These are phyloP conservation scores for Asteroscopus sphinx DNA, from an alignment of 2,888 invertebrate genomes.

Conservation along the genomic window DNA sequence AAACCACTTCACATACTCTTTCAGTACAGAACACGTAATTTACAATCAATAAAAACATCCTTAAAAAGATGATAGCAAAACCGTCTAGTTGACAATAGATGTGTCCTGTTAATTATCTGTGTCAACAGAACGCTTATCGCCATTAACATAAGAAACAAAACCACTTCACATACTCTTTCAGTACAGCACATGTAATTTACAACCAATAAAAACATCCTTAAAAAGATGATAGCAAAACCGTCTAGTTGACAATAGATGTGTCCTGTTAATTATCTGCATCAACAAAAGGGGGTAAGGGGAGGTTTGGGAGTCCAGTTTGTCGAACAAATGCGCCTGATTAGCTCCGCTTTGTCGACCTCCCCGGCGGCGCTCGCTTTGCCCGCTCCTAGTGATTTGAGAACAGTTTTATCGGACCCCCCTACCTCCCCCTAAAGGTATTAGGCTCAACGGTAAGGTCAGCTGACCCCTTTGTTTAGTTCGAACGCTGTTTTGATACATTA, in stretches of 20 bases:
- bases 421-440: slow-evolving; percentile 37
- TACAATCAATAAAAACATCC: too few species aligned
- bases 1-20: background rate
- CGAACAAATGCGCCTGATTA: slow-evolving; percentile 87
- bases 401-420: slow-evolving; percentile 51
- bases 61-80: too few species aligned
- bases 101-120: too few species aligned
- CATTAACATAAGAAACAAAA: background rate
- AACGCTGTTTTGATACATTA: too few species aligned
- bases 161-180: background rate
- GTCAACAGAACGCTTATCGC: background rate
- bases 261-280: slow-evolving; percentile 82
- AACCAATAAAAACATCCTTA: slow-evolving; percentile 1
- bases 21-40: too few species aligned
- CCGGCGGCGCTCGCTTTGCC: slow-evolving; percentile 55
- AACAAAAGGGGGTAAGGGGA: slow-evolving; percentile 50
- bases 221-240: slow-evolving; percentile 25
- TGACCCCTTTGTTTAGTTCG: slow-evolving; percentile 18
- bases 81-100: too few species aligned
- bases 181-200: background rate
- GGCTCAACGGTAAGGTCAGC: slow-evolving; percentile 33
- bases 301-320: slow-evolving; percentile 71
- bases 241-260: slow-evolving; percentile 66
- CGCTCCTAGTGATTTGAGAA: slow-evolving; percentile 60
- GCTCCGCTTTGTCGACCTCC: slow-evolving; percentile 77